Evolutionary conservation across 2,797 vertebrate genomes (phyloP), one percentile per base, ranked within the genome.

Genomic region (Hypotaenidia philippensis): DNA sequence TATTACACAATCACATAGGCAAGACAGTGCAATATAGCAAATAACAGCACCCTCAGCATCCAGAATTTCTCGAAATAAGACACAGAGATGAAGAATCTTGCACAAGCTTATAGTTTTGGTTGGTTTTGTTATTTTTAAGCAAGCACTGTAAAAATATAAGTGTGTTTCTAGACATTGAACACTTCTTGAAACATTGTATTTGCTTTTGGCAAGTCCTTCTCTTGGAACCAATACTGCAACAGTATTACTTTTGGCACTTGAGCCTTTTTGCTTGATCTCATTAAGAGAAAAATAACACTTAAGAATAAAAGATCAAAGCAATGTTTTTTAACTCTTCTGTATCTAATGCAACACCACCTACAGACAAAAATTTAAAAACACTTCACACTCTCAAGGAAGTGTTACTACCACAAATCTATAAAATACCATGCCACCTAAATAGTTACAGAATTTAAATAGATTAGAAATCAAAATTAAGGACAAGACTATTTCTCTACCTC

Each of bases 331-430:
- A 75, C 84, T 66, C 71, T 83, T 83, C 83, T 87, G 45, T 79
- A 93, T 90, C 26, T 96, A 66, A 96, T 53, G 97, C 68, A 97
- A 41, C 83, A 96, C 16, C 40, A 97, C 34, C 96, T 96, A 96
- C 61, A 96, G 94, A 91, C n/a, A 96, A 94, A 68, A 95, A 50
- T 60, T 96, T 76, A 38, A 86, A 90, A 91, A 34, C 36, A 61
- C 8, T 81, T 15, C 47, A 63, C 0, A 0, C 25, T 81, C 31
- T 45, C 21, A 77, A 56, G 50, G 45, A 89, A 49, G 8, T 25
- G 60, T 31, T 70, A 60, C 13, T 31, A 64, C 5, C 27, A 60
- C 8, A n/a, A 23, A 78, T 41, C 61, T 66, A 17, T 32, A 78
- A 79, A 93, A 29, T 34, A 71, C 2, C 7, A 13, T 0, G 2